phyloP scores from a whole-genome alignment of 53 echinoderm and acorn worm genomes.

The Crossaster papposus region DNA sequence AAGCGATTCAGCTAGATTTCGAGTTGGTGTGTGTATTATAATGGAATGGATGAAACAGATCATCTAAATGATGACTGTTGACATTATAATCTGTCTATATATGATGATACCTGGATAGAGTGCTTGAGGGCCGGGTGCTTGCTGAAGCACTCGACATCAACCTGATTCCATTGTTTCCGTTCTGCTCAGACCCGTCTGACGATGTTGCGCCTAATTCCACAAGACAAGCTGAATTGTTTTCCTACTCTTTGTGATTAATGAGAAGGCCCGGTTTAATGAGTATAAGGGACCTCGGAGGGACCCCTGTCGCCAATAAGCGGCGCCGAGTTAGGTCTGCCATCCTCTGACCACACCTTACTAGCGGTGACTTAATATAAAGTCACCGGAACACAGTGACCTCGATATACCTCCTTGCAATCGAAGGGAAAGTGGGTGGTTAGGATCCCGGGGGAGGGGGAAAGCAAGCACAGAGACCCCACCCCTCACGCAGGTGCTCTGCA shows the following conservation, averaged over 20 bases:
- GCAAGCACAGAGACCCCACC: background rate
- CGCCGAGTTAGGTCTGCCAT: constrained; percentile 3
- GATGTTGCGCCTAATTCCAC: background rate
- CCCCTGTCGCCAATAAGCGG: background rate
- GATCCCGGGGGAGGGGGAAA: background rate
- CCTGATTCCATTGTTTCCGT: background rate
- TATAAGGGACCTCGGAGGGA: constrained; percentile 7
- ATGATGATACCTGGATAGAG: too few relatives aligned
- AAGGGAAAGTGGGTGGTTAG: background rate
- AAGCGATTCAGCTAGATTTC: background rate
- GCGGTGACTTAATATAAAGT: background rate
- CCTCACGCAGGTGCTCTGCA: background rate
- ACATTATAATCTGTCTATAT: too few relatives aligned
- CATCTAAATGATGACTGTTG: too few relatives aligned
- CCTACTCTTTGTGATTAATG: background rate
- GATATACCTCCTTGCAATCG: background rate
- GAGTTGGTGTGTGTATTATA: background rate
- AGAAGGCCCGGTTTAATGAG: background rate
- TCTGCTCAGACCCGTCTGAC: background rate
- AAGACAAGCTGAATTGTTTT: background rate
- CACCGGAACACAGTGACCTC: background rate
- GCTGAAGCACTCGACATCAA: background rate
- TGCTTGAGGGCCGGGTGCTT: background rate
- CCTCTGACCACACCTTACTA: background rate
- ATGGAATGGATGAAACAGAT: too few relatives aligned